Evolutionary conservation across 2,797 vertebrate species (phyloP).

Genomic region (Labroides dimidiatus): DNA sequence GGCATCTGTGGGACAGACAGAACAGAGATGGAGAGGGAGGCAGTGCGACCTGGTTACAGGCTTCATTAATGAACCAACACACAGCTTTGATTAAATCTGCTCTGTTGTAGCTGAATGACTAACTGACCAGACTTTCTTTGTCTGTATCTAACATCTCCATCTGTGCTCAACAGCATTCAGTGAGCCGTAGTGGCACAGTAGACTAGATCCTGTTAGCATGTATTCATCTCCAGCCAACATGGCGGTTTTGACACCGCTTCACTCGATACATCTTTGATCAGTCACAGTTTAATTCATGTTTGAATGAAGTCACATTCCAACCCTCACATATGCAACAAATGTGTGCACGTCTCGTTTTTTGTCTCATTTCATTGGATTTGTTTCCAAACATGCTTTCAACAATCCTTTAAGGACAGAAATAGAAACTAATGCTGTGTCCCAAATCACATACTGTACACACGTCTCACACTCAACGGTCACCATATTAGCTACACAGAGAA

Average conservation of each 20-base stretch:
- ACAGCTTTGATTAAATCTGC: constrained; percentile 73
- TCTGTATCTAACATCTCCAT: constrained; percentile 23
- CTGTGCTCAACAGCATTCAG: constrained; percentile 18
- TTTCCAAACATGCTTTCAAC: neutral
- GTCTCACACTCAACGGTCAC: too few species aligned
- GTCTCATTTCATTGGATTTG: neutral
- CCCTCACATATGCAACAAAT: neutral
- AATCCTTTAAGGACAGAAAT: constrained; percentile 6
- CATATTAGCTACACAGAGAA: too few species aligned
- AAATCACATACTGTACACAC: too few species aligned
- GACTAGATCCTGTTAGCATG: constrained; percentile 17
- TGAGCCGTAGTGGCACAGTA: constrained; percentile 16
- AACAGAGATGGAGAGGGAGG: constrained; percentile 27
- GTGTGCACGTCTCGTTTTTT: neutral
- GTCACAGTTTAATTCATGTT: neutral
- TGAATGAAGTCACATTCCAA: neutral
- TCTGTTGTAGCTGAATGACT: constrained; percentile 42
- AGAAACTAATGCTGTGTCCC: constrained; percentile 5
- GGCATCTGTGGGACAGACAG: constrained; percentile 14
- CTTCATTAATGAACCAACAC: constrained; percentile 72
- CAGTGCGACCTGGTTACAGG: constrained; percentile 72
- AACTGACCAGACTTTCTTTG: constrained; percentile 35
- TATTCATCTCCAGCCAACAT: constrained; percentile 19
- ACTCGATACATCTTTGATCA: constrained; percentile 7
- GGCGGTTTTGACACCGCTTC: constrained; percentile 4